Conservation (phyloP, 2,888 invertebrate species). For the Zygaena filipendulae region DNA sequence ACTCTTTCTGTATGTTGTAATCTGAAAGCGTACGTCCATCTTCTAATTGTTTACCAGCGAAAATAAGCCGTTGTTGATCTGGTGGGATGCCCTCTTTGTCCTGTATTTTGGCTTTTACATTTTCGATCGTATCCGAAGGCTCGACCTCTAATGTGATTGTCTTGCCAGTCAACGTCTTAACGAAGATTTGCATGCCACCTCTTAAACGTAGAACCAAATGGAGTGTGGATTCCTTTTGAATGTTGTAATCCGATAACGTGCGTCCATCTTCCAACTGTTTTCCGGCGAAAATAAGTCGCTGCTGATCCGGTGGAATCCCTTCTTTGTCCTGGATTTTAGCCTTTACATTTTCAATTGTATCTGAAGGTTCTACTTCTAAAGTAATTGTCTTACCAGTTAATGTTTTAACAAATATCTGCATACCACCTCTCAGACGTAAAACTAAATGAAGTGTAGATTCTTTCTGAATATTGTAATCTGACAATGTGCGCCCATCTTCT, state of each 20-base stretch:
- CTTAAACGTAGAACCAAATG: constrained; percentile 10
- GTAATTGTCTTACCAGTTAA: constrained; percentile 30
- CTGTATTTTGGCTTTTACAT: constrained; percentile 47
- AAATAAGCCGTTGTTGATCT: constrained; percentile 41
- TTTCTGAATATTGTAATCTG: constrained; percentile 27
- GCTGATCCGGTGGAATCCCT: constrained; percentile 21
- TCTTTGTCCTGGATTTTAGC: constrained; percentile 44
- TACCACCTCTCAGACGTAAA: constrained; percentile 25
- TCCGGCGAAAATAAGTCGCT: constrained; percentile 19
- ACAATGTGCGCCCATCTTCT: constrained; percentile 28
- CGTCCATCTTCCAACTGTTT: constrained; percentile 21
- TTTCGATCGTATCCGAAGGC: constrained; percentile 42
- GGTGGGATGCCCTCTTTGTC: constrained; percentile 48
- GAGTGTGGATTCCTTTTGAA: constrained; percentile 17
- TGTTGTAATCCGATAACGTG: constrained; percentile 18
- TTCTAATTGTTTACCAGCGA: constrained; percentile 37
- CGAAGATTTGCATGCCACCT: constrained; percentile 37
- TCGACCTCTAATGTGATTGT: constrained; percentile 44
- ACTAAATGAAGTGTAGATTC: constrained; percentile 25
- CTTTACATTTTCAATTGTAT: constrained; percentile 26
- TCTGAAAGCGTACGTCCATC: constrained; percentile 33
- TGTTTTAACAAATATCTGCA: constrained; percentile 29
- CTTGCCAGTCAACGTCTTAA: constrained; percentile 36
- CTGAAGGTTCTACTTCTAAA: constrained; percentile 27
- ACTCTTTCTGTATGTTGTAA: constrained; percentile 38